Conservation (phyloP, 2,113 vertebrate species). For the Polyodon spathula region DNA sequence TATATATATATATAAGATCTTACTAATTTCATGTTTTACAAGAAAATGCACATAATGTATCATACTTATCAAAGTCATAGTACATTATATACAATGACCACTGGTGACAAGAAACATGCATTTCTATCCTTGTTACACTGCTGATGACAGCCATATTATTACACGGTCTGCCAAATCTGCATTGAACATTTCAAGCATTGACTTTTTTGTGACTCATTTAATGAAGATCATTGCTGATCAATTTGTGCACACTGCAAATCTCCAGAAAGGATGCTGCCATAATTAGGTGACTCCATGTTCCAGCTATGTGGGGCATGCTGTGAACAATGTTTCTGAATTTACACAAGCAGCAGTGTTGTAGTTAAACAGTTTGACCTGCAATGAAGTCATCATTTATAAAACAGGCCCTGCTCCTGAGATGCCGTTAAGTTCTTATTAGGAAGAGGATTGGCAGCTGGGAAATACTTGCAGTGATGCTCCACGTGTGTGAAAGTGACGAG, state of each 20-base stretch:
- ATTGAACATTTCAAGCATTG: slow-evolving; percentile 48
- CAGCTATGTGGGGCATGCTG: too few relatives aligned
- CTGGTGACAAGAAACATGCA: too few relatives aligned
- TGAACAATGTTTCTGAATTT: too few relatives aligned
- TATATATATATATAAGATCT: too few relatives aligned
- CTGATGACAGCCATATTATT: too few relatives aligned
- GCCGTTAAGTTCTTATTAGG: background rate
- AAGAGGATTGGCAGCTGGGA: background rate
- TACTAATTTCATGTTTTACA: too few relatives aligned
- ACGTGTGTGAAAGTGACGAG: too few relatives aligned
- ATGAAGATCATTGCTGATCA: slow-evolving; percentile 40
- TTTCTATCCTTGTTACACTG: too few relatives aligned
- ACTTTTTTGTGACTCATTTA: slow-evolving; percentile 54
- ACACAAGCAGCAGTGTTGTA: background rate
- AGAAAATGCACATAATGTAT: too few relatives aligned
- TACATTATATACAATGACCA: too few relatives aligned
- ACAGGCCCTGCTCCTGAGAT: background rate
- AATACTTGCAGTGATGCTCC: background rate
- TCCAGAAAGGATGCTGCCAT: slow-evolving; percentile 33
- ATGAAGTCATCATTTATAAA: background rate
- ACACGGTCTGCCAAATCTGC: slow-evolving; percentile 22
- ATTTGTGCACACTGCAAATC: slow-evolving; percentile 45
- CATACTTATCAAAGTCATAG: too few relatives aligned
- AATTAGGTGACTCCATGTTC: too few relatives aligned
- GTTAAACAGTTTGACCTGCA: background rate